Evolutionary conservation across 2,888 invertebrate species (phyloP), one percentile per base, ranked within the genome.

Genomic region (Onthophagus sagittarius): DNA sequence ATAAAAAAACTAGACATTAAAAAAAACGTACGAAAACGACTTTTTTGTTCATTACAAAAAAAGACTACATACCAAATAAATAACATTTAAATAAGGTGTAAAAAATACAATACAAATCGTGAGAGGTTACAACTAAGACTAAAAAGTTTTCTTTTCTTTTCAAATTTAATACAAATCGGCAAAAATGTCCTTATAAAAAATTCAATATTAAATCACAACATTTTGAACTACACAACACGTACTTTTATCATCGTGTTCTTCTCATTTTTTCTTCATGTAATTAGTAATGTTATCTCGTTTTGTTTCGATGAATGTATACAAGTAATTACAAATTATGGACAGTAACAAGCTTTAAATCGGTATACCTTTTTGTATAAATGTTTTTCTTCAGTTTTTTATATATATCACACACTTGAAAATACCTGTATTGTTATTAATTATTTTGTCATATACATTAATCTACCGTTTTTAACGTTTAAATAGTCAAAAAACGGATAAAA

Each of bases 391-490:
- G 6, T 63, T 63, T 77, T 75, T 75, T 76, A 75, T 77, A 71
- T 76, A 76, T 81, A 83, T 83, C 83, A 83, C 83, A 79, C 83
- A 82, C 81, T 82, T 81, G 78, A 78, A 79, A 83, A 80, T 83
- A 82, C 82, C 81, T 82, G 82, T 82, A 82, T 80, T 78, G 76
- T 78, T 80, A 76, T 71, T 64, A 64, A 15, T 64, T 14, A 23
- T 62, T 73, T 75, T 72, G 23, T 72, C 70, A 71, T 73, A 73
- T 73, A 73, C 65, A 73, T 70, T 70, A 70, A 70, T 73, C 65
- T 14, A 63, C 39, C 23, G 70, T 13, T 15, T 63, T 71, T 69
- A 7, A 4, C 39, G 0, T 53, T 53, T 9, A 53, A 53, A 53
- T 53, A 53, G 23, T 53, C 39, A 11, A 53, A 53, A 53, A 53